Conservation (phyloP, 2,888 invertebrate species). For the Calameuta idolon region DNA sequence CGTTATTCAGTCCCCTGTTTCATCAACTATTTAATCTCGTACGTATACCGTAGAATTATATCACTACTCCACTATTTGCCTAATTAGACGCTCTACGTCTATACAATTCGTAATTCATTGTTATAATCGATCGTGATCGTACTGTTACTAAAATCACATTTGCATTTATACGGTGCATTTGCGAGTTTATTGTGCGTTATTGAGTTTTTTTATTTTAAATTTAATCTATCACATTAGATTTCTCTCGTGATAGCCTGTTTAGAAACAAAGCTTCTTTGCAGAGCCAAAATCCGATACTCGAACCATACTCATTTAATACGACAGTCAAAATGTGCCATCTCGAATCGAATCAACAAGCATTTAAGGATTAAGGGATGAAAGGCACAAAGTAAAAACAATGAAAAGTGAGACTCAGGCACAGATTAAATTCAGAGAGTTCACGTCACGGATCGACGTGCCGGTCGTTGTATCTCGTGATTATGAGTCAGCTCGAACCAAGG, state of each 20-base stretch:
- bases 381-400: conserved; percentile 58
- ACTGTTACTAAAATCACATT: conserved; percentile 55
- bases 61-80: conserved; percentile 16
- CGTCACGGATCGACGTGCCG: not conserved
- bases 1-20: conserved; percentile 42
- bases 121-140: not conserved
- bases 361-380: conserved; percentile 44
- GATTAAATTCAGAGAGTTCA: conserved; percentile 17
- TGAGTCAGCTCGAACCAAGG: not conserved
- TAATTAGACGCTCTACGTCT: not conserved
- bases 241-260: conserved; percentile 31
- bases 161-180: conserved; percentile 62
- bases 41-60: conserved; percentile 27
- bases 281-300: conserved; percentile 44
- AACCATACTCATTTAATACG: conserved; percentile 36
- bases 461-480: conserved; percentile 11
- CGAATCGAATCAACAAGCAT: conserved; percentile 24
- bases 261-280: not conserved
- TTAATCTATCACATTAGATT: not conserved
- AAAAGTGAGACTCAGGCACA: conserved; percentile 48
- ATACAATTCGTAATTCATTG: not conserved
- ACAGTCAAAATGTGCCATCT: conserved; percentile 24
- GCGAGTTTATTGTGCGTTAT: conserved; percentile 66
- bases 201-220: conserved; percentile 36
- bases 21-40: conserved; percentile 16